Base-by-base conservation (phyloP, 2,113 vertebrate genomes). In the Pongo abelii region DNA sequence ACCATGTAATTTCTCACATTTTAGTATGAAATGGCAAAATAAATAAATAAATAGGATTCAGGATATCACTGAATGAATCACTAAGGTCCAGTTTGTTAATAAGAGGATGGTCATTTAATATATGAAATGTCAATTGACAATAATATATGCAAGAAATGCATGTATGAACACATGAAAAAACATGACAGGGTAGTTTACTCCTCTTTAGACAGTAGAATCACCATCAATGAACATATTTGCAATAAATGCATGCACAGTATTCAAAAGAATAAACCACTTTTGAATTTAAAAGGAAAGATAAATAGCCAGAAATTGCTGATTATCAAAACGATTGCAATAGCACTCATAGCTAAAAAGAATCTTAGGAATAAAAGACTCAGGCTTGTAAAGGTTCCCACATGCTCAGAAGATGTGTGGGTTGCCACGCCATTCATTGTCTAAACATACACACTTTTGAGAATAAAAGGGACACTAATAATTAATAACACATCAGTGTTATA, bases 21-120 rank as follows among this genome's bases (percentile, higher is more conserved):
- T 94, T 93, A 84, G 50, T 78, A 94, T 81, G 35, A 96, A 96
- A 93, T 88, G 48, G 84, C 8, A n/a, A 52, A 61, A n/a, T 59
- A 74, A 59, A 92, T n/a, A 52, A 79, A 48, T 35, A 91, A 67
- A 48, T 64, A 59, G 40, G 46, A 80, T 20, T 52, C 30, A 95
- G n/a, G 55, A 38, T 25, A 83, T 25, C 11, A 59, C 17, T 83
- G 70, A 91, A 35, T 35, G 35, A 69, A 84, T 88, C 57, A 75
- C 61, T 23, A 77, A 91, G 22, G 50, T n/a, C 20, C 2, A 93
- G 23, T 57, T 6, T 86, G 43, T 88, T 89, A 91, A 70, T 69
- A 48, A 6, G 27, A 87, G 3, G 30, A 67, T 88, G 18, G 5
- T 94, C 22, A 70, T 23, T 55, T 80, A 57, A 50, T 18, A 79